Evolutionary conservation across 1,140 invertebrate species (phyloP), one percentile per base, ranked within the genome.

Genomic region (Brachionus rubens): DNA sequence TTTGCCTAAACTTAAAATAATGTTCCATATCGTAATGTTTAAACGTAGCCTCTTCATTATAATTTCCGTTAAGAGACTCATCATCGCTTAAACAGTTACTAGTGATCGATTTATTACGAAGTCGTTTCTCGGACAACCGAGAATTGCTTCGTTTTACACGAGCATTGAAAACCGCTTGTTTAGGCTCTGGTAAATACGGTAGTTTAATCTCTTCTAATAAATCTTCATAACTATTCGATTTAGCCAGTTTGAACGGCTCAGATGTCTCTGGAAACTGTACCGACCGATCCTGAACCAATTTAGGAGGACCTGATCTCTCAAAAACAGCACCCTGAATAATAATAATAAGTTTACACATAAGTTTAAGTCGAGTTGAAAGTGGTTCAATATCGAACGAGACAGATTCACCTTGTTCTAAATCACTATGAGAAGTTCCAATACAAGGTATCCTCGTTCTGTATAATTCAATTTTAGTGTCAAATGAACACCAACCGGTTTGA

Each of bases 331-430:
- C 68, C 41, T 72, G 68, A 9, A 72, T 50, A 9, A 72, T 72
- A 14, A 72, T 72, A 10, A 72, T 72, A 24, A 72, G 6, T 26
- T 72, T 72, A 72, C 68, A 72, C 68, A 72, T 72, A 16, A 72
- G 47, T 40, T 72, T 54, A 28, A 72, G 28, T 72, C 50, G 30
- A 19, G 68, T 72, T 4, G 68, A 72, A 26, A 50, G 33, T 9
- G 68, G 68, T 24, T 48, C 46, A 21, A 72, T 21, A 33, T 72
- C 68, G 26, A 72, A 40, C 30, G 16, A 72, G 4, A 72, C 19
- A n/a, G 46, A 24, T 24, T 72, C 68, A 33, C 68, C 50, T 12
- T 14, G 28, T 19, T 48, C 68, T 19, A 72, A 36, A 41, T 72
- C 68, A 10, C 33, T 40, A 12, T 3, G 5, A 9, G 21, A 41